Evolutionary conservation across 2,888 invertebrate species (phyloP).

Genomic region (Phengaris alcon): DNA sequence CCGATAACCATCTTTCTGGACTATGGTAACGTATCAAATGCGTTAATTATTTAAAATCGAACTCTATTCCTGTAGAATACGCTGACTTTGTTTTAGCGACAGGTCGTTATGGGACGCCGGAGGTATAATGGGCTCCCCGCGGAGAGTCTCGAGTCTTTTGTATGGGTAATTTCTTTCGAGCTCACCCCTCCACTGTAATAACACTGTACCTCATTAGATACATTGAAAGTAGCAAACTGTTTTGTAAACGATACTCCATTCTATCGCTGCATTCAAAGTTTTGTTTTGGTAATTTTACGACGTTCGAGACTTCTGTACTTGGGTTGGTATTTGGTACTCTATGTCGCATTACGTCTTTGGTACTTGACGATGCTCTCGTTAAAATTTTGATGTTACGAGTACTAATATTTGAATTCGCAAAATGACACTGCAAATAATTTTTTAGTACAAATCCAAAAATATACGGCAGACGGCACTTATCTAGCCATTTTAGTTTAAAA

Average conservation of each 20-base stretch:
- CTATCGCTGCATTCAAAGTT: background rate
- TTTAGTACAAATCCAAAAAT: background rate
- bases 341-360: background rate
- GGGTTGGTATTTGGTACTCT: background rate
- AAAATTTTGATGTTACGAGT: background rate
- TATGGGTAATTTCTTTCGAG: constrained; percentile 54
- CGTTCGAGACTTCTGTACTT: background rate
- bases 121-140: constrained; percentile 59
- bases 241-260: constrained; percentile 27
- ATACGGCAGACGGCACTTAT: background rate
- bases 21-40: constrained; percentile 44
- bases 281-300: background rate
- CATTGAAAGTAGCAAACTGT: constrained; percentile 18
- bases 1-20: constrained; percentile 54
- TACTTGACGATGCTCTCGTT: background rate
- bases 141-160: constrained; percentile 55
- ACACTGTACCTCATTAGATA: constrained; percentile 55
- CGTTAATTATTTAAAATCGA: constrained; percentile 32
- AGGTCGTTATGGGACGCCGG: constrained; percentile 26
- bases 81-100: constrained; percentile 29
- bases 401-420: background rate
- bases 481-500: background rate
- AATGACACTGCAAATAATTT: background rate
- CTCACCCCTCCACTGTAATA: constrained; percentile 49
- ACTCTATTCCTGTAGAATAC: constrained; percentile 34